phyloP scores from a whole-genome alignment of 2,797 vertebrate species.

The Ptychadena robeensis region DNA sequence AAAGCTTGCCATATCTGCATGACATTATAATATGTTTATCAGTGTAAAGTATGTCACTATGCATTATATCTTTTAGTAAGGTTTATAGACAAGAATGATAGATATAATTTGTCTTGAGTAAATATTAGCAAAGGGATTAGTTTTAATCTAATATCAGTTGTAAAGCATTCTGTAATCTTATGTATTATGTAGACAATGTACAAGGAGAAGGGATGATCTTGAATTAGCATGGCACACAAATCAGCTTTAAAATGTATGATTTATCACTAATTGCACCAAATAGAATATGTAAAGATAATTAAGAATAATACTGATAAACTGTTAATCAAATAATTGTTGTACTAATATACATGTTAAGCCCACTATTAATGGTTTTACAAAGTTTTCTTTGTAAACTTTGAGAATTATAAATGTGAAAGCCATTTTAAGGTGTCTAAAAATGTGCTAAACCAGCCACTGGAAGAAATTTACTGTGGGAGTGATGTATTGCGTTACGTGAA shows the following conservation, averaged over 20 bases:
- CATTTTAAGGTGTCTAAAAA: slow-evolving; percentile 42
- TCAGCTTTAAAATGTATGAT: slow-evolving; percentile 84
- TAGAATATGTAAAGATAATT: not conserved
- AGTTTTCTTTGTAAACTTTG: slow-evolving; percentile 10
- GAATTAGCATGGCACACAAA: slow-evolving; percentile 86
- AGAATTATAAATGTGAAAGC: slow-evolving; percentile 20
- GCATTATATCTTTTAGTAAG: slow-evolving; percentile 76
- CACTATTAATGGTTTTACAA: not conserved
- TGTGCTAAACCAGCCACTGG: slow-evolving; percentile 25
- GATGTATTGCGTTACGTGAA: slow-evolving; percentile 54
- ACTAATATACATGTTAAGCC: not conserved
- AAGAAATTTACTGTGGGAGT: slow-evolving; percentile 59
- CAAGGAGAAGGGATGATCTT: slow-evolving; percentile 79
- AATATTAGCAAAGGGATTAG: slow-evolving; percentile 85
- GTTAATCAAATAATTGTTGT: no score
- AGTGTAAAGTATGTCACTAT: slow-evolving; percentile 70
- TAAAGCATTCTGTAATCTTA: slow-evolving; percentile 83
- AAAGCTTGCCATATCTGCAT: slow-evolving; percentile 69
- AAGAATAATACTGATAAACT: not conserved
- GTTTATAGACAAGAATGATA: slow-evolving; percentile 79
- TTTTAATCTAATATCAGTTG: slow-evolving; percentile 90
- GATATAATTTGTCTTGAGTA: slow-evolving; percentile 83
- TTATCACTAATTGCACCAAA: slow-evolving; percentile 62
- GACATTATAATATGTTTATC: slow-evolving; percentile 62
- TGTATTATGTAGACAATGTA: slow-evolving; percentile 78